Percentiles rank a stretch among this genome's conserved stretches.
Conservation (phyloP, 2,888 invertebrate species). For the Caenorhabditis sp. region DNA sequence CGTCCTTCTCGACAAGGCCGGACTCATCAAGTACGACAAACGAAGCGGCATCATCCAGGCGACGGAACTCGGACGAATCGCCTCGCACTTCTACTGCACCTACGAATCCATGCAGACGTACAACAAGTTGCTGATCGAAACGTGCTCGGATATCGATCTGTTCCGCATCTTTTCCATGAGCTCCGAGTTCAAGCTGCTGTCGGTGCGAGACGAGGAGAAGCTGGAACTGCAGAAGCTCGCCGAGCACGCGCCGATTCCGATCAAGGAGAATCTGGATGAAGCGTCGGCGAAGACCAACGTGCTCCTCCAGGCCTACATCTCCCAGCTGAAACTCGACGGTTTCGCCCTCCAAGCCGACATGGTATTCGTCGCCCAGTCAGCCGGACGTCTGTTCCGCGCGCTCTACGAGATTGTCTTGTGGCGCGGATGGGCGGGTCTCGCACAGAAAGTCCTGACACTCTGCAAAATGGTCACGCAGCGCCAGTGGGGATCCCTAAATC, state of each 20-base stretch:
- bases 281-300: slow-evolving; percentile 91
- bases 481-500: slow-evolving; percentile 98
- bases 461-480: slow-evolving; percentile 99
- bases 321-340: slow-evolving; percentile 97
- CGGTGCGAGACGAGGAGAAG: slow-evolving; percentile 90
- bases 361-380: slow-evolving; percentile 99
- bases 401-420: slow-evolving; percentile 96
- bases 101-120: slow-evolving; percentile 97
- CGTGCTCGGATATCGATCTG: slow-evolving; percentile 96
- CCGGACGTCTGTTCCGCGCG: slow-evolving; percentile 94
- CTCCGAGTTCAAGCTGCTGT: slow-evolving; percentile 90
- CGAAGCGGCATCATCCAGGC: slow-evolving; percentile 93
- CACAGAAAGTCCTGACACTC: slow-evolving; percentile 93
- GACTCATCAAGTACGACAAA: slow-evolving; percentile 95
- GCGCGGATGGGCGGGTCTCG: slow-evolving; percentile 96
- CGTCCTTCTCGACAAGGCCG: slow-evolving; percentile 92
- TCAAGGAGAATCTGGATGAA: slow-evolving; percentile 98
- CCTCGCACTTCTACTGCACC: slow-evolving; percentile 98
- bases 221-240: slow-evolving; percentile 96
- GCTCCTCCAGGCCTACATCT: slow-evolving; percentile 91
- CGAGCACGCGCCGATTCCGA: slow-evolving; percentile 97
- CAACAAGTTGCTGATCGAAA: slow-evolving; percentile 96
- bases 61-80: slow-evolving; percentile 96
- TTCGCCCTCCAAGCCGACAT: slow-evolving; percentile 99
- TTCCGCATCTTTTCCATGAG: slow-evolving; percentile 98